These are phyloP conservation scores for Halcyon malimbica DNA, from an alignment of 2,113 vertebrate genomes.

Conservation along the genomic window DNA sequence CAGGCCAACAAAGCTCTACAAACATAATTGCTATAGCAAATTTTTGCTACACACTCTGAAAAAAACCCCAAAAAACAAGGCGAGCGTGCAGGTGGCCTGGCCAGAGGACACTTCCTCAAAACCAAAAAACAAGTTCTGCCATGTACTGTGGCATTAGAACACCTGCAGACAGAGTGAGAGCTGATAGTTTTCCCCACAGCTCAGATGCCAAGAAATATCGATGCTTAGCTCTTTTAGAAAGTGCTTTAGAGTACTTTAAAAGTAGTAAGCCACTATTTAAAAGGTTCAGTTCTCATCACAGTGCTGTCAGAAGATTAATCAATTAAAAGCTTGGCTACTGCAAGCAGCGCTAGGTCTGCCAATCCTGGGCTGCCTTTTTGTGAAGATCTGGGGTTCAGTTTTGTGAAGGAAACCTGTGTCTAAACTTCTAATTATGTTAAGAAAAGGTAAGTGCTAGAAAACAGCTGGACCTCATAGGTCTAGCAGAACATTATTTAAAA, in stretches of 20 bases:
- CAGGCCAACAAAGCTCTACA: background rate
- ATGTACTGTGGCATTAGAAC: background rate
- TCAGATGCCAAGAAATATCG: rapidly evolving
- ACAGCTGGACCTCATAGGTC: background rate
- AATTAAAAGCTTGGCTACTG: slow-evolving; percentile 10
- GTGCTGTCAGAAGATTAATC: background rate
- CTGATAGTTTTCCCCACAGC: background rate
- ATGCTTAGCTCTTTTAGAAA: background rate
- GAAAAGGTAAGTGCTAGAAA: slow-evolving; percentile 6
- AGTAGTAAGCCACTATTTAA: background rate
- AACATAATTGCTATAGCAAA: background rate
- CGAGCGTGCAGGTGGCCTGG: background rate
- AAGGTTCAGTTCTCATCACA: background rate
- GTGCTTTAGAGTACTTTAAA: background rate
- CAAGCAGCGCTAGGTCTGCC: background rate
- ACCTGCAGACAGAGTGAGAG: background rate
- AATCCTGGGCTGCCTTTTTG: background rate
- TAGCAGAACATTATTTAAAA: background rate
- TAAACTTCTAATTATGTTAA: background rate
- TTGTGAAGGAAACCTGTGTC: background rate
- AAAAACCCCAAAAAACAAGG: background rate
- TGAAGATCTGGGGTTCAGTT: background rate
- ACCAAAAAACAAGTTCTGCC: background rate
- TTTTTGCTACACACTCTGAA: background rate
- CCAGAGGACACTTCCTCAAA: background rate